Conservation (phyloP, 37 sponge, comb jelly and placozoan species). For the Chondrilla cf. caribensis region DNA sequence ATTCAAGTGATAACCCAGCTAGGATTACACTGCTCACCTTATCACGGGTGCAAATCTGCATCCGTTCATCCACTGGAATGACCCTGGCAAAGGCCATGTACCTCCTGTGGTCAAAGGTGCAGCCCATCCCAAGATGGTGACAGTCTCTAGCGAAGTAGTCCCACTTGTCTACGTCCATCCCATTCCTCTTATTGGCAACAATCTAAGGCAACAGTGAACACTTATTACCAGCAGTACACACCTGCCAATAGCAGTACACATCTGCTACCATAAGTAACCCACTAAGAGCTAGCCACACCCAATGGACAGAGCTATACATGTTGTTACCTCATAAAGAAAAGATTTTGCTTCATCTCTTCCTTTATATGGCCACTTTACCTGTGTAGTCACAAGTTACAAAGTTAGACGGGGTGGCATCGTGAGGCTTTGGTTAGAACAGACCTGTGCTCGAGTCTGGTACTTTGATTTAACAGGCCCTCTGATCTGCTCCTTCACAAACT, state of each 20-base stretch:
- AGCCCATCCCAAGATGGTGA: constrained; percentile 81
- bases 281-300: too few relatives aligned
- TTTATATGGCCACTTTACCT: constrained; percentile 70
- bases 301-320: too few relatives aligned
- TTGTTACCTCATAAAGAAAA: constrained; percentile 90
- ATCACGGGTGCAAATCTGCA: constrained; percentile 84
- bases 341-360: constrained; percentile 82
- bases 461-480: constrained; percentile 50
- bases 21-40: constrained; percentile 49
- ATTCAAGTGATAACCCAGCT: not conserved
- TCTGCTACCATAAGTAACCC: too few relatives aligned
- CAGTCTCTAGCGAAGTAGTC: constrained; percentile 97
- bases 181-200: constrained; percentile 93
- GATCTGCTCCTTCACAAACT: constrained; percentile 91
- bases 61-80: constrained; percentile 59
- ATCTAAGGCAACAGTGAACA: constrained; percentile 46
- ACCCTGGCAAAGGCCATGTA: constrained; percentile 83
- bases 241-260: too few relatives aligned
- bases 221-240: too few relatives aligned
- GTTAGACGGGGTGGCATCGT: too few relatives aligned
- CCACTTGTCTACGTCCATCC: constrained; percentile 99
- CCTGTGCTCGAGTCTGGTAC: constrained; percentile 16
- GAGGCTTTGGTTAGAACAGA: too few relatives aligned
- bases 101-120: constrained; percentile 78
- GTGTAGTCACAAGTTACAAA: too few relatives aligned